Base-by-base conservation (phyloP, 2,888 invertebrate species). In the Eristalinus sepulchralis region DNA sequence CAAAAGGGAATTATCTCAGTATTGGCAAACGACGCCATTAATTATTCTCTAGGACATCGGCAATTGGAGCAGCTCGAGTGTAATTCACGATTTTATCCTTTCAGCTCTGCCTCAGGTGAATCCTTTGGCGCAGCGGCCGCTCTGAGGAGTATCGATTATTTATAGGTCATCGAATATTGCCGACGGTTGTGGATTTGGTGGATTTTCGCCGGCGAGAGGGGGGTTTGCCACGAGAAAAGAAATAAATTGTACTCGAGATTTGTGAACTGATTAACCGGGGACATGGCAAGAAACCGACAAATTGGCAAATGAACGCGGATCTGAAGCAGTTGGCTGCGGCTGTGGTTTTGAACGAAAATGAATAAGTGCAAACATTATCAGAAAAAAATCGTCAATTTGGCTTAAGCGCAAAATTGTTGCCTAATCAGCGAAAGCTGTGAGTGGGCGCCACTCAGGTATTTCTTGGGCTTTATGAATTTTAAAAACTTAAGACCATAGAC, bases 151-250 rank as follows among this genome's bases (percentile, higher is more conserved):
- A 53, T 63, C 67, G 71, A 83, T 83, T 72, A 72, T 78, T 78
- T 78, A 83, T 83, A 72, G 82, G 66, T 78, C 77, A 83, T 72
- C 78, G 78, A 78, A 55, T 62, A 83, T 36, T 71, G 64, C 66
- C 63, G 36, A 24, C 33, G 53, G 10, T 6, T 31, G 2, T 9
- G 17, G 33, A 33, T 33, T 33, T 13, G 17, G n/a, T 13, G 36
- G 9, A 4, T 55, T 20, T 8, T 55, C 11, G 17, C 20, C 5
- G 22, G 20, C 55, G 55, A 22, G 55, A 1, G 22, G 10, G 10
- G 57, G 17, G 55, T n/a, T n/a, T n/a, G n/a, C n/a, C 39, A 17
- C n/a, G n/a, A 3, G 17, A n/a, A n/a, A 11, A 47, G n/a, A 36
- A 36, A 36, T 33, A 36, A 70, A 73, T 59, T 60, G 47, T 59